These are phyloP conservation scores for Lamellibrachia satsuma DNA, from an alignment of 2,888 invertebrate species.

Conservation along the genomic window DNA sequence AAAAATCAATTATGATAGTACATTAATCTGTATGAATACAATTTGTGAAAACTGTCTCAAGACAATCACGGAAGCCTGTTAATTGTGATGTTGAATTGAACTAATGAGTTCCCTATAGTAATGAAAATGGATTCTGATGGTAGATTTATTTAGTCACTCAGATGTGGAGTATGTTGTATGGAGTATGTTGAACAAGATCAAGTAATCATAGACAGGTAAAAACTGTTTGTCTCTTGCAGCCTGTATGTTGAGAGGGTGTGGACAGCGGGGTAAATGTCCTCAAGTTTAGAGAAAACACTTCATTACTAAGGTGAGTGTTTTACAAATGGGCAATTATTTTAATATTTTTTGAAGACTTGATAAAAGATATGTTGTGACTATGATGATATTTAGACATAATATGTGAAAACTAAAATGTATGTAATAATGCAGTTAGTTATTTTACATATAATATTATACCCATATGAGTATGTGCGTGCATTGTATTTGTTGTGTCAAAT, in stretches of 20 bases:
- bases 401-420: background rate
- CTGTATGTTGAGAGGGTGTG: background rate
- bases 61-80: too few relatives aligned
- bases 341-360: background rate
- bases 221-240: background rate
- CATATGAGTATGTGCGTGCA: background rate
- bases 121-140: too few relatives aligned
- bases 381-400: background rate
- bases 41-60: background rate
- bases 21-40: background rate
- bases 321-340: background rate
- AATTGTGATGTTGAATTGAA: too few relatives aligned
- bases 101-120: too few relatives aligned
- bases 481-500: background rate
- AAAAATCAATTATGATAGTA: background rate
- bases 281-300: background rate
- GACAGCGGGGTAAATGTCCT: background rate
- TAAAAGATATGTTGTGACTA: background rate
- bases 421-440: background rate
- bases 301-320: background rate
- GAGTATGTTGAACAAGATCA: background rate
- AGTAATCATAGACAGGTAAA: background rate
- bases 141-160: background rate
- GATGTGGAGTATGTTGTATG: background rate
- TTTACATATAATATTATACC: background rate